Percentiles rank a stretch among this genome's conserved stretches.
Evolutionary conservation across 2,113 vertebrate genomes (phyloP).

Genomic region (Apeltes quadracus): DNA sequence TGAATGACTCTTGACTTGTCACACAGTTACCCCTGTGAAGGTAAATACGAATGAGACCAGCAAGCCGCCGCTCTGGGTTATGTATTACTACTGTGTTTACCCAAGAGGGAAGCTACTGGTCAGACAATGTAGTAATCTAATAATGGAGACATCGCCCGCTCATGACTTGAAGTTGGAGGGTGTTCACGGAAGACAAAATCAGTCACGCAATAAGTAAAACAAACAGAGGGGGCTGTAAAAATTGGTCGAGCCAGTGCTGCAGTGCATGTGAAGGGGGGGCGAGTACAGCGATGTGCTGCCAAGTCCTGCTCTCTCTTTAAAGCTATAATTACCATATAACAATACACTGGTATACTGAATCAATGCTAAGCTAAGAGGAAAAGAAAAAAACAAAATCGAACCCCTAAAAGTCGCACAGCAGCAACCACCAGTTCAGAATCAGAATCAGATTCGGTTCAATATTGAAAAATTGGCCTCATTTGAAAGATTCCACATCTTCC

Average conservation of each 20-base stretch:
- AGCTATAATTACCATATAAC: too few species aligned
- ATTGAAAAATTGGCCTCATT: too few species aligned
- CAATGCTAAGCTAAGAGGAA: background rate
- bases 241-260: constrained; percentile 46
- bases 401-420: too few species aligned
- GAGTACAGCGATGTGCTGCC: constrained; percentile 34
- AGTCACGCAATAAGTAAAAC: constrained; percentile 54
- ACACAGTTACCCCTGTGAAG: constrained; percentile 50
- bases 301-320: too few species aligned
- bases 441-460: too few species aligned
- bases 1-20: constrained; percentile 52
- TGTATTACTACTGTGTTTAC: constrained; percentile 40
- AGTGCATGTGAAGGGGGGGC: constrained; percentile 12
- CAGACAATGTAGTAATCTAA: constrained; percentile 37
- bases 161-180: constrained; percentile 31
- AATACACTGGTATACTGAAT: background rate
- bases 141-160: constrained; percentile 29
- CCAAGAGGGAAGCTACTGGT: constrained; percentile 30
- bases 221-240: constrained; percentile 51
- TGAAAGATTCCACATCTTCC: constrained; percentile 40
- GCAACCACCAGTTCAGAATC: too few species aligned
- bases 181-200: constrained; percentile 44
- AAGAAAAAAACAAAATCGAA: too few species aligned
- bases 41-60: constrained; percentile 37
- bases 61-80: constrained; percentile 8